These are phyloP conservation scores for Sternotherus odoratus DNA, from an alignment of 2,797 vertebrate species.

Conservation along the genomic window DNA sequence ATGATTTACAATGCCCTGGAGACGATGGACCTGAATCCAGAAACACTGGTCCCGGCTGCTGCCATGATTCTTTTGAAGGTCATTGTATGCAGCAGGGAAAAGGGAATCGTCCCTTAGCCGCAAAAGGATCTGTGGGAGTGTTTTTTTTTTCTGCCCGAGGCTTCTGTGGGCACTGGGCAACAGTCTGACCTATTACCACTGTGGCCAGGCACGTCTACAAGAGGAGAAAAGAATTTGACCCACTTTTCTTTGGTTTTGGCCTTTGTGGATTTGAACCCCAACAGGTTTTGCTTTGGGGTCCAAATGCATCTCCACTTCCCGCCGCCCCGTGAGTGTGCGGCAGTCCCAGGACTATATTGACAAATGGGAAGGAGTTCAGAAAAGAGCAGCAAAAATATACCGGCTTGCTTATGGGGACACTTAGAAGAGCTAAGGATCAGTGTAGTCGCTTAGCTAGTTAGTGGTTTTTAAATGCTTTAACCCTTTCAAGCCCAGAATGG, in stretches of 20 bases:
- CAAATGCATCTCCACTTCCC: not conserved
- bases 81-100: not conserved
- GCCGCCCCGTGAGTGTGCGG: too few species aligned
- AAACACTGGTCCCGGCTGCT: too few species aligned
- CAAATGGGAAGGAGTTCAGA: not conserved
- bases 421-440: not conserved
- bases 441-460: not conserved
- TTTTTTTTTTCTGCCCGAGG: not conserved
- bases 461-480: not conserved
- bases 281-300: accelerated
- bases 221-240: not conserved
- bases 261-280: accelerated
- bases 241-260: not conserved
- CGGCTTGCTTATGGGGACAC: not conserved
- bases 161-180: not conserved
- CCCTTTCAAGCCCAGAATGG: not conserved
- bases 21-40: not conserved
- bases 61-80: not conserved
- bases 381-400: not conserved
- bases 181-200: not conserved
- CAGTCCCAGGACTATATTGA: accelerated
- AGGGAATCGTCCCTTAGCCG: not conserved
- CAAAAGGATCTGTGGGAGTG: not conserved
- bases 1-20: not conserved
- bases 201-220: not conserved